phyloP scores from a whole-genome alignment of 1,140 invertebrate genomes.

The Dinothrombium tinctorium region DNA sequence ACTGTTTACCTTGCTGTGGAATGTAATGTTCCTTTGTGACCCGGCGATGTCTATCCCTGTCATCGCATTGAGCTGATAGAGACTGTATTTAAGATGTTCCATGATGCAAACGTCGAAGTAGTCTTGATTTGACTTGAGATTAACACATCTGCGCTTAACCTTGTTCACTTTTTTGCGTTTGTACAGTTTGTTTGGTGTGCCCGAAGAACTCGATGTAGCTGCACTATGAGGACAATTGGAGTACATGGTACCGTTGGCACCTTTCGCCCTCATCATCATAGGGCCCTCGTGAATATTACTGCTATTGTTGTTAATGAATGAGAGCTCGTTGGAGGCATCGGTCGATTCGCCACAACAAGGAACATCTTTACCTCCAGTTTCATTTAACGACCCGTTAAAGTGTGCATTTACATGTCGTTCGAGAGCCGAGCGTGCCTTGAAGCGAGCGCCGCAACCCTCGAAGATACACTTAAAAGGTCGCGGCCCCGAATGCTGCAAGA shows the following conservation, averaged over 20 bases:
- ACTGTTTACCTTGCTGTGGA: constrained; percentile 35
- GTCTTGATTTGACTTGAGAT: constrained; percentile 25
- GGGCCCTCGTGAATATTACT: neutral
- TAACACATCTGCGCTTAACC: neutral
- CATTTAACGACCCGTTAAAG: no score
- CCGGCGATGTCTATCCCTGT: constrained; percentile 34
- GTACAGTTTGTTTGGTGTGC: constrained; percentile 1
- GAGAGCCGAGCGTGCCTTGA: constrained; percentile 64
- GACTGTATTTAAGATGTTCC: constrained; percentile 46
- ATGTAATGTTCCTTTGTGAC: constrained; percentile 27
- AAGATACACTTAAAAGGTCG: constrained; percentile 89
- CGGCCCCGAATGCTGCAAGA: constrained; percentile 62
- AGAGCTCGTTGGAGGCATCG: constrained; percentile 12
- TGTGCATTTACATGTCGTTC: constrained; percentile 82
- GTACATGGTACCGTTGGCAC: neutral
- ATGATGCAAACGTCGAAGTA: constrained; percentile 65
- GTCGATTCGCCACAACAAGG: no score
- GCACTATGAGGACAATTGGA: neutral
- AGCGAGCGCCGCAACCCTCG: constrained; percentile 65
- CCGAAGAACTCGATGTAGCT: neutral
- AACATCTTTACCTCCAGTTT: no score
- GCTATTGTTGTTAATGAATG: constrained; percentile 22
- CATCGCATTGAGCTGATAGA: constrained; percentile 28
- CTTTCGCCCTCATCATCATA: neutral
- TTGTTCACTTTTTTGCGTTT: constrained; percentile 1